Evolutionary conservation across 2,888 invertebrate species (phyloP), one percentile per base, ranked within the genome.

Genomic region (Morpho deidamia): DNA sequence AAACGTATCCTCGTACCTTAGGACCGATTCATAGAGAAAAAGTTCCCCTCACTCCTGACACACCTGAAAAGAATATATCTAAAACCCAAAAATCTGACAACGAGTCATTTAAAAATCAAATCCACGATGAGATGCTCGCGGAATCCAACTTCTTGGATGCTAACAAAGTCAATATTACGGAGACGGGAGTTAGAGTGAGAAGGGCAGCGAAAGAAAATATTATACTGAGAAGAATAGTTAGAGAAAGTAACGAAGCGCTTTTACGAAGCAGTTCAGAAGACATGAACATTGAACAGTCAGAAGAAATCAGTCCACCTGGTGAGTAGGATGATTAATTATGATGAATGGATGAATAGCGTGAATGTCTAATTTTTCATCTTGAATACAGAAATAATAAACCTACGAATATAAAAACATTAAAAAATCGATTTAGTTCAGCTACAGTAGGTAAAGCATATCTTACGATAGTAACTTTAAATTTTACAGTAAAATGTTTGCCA

Each of bases 191-290:
- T 50, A 59, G 61, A 61, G 34, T 57, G 42, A 44, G 51, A 44
- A 48, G 58, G 47, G 37, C 62, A 64, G 56, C 44, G 10, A 45
- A 41, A 64, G 56, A 51, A 46, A 46, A 38, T 44, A 68, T 73
- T 51, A 59, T 62, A 60, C 34, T 59, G 41, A 45, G 52, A 38
- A 47, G 59, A 51, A 38, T 63, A 65, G 50, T 41, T 8, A 50
- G 53, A 44, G 56, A 53, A 37, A 55, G 51, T 0, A 75, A 72
- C 46, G 76, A 76, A 37, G 81, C 77, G 7, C 47, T 76, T 44
- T 51, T 71, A 41, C 67, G 66, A 59, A 71, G 72, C 8, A 83
- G 80, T 50, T 82, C 83, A 0, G 86, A 85, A 12, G 87, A 87
- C 42, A 79, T 83, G 76, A 69, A 66, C 4, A 53, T 81, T 8